Conservation (phyloP, 2,113 vertebrate species). For the Campylomormyrus numenius region DNA sequence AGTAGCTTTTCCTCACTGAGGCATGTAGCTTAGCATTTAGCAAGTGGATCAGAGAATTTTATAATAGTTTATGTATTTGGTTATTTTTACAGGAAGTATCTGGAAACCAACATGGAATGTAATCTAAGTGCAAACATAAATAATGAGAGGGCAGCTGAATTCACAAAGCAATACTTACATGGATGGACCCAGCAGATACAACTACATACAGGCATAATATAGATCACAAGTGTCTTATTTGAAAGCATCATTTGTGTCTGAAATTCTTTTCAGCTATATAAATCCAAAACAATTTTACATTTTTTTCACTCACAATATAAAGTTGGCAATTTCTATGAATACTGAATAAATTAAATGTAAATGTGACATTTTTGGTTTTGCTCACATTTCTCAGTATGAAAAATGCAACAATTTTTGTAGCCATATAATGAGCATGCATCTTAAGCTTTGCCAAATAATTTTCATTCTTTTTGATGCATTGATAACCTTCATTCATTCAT, state of each 20-base stretch:
- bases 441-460: not conserved
- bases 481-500: not conserved
- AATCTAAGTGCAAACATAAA: not conserved
- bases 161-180: not conserved
- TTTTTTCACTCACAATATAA: not conserved
- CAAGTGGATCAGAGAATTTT: not conserved
- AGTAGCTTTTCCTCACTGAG: not conserved
- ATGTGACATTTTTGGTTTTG: not conserved
- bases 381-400: not conserved
- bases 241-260: not conserved
- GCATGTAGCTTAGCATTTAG: not conserved
- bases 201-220: not conserved
- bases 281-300: not conserved
- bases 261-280: not conserved
- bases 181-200: not conserved
- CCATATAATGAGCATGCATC: not conserved
- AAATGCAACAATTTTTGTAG: not conserved
- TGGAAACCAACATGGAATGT: not conserved
- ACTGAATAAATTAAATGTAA: not conserved
- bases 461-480: not conserved
- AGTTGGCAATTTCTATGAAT: not conserved
- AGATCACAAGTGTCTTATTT: not conserved
- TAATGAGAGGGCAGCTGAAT: not conserved
- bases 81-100: not conserved
- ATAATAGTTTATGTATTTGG: not conserved